Evolutionary conservation across 1,140 invertebrate species (phyloP).

Genomic region (Coelopa frigida): DNA sequence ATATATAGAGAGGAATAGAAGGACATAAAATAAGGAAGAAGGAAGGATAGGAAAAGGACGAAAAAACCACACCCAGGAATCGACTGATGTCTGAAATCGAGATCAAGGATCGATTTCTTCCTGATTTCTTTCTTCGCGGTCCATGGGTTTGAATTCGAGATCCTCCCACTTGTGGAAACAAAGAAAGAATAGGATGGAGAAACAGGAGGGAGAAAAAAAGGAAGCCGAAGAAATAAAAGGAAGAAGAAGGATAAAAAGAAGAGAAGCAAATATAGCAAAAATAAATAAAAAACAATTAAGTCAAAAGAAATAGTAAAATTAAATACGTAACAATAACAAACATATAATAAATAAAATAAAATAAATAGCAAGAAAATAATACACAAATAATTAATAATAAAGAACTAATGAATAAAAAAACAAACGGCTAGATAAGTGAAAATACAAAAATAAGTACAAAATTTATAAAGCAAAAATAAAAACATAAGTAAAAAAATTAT

Average conservation of each 20-base stretch:
- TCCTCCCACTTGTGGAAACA: too few relatives aligned
- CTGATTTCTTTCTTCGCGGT: too few relatives aligned
- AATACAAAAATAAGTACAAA: background rate
- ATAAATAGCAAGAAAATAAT: slow-evolving; percentile 4
- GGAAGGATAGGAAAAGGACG: too few relatives aligned
- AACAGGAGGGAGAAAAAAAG: background rate
- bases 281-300: too few relatives aligned
- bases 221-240: background rate
- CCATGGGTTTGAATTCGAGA: too few relatives aligned
- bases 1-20: background rate
- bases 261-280: background rate
- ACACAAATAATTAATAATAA: slow-evolving; percentile 2
- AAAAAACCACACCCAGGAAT: too few relatives aligned
- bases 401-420: background rate
- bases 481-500: background rate
- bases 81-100: too few relatives aligned
- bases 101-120: too few relatives aligned
- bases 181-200: background rate
- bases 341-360: too few relatives aligned
- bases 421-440: background rate
- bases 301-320: too few relatives aligned
- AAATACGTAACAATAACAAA: too few relatives aligned
- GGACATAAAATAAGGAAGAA: background rate
- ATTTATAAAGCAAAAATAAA: background rate
- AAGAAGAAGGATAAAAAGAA: background rate